Evolutionary conservation across 1,140 invertebrate genomes (phyloP).

Genomic region (Andricus grossulariae): DNA sequence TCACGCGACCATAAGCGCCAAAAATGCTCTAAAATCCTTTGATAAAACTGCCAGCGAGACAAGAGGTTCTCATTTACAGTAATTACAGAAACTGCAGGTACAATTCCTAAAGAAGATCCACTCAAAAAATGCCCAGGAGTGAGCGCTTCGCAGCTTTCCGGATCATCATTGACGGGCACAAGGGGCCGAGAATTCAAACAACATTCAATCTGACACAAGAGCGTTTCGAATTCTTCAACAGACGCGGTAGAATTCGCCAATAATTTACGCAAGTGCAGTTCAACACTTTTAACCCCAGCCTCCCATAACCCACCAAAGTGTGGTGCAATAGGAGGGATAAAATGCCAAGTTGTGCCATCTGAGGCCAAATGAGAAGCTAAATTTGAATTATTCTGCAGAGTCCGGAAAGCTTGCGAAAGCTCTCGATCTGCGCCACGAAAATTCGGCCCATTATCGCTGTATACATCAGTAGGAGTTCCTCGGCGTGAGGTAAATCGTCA

Average conservation of each 20-base stretch:
- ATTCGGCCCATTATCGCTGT: no score
- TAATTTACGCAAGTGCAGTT: slow-evolving; percentile 41
- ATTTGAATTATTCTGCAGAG: slow-evolving; percentile 38
- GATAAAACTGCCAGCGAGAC: slow-evolving; percentile 31
- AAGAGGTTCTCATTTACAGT: slow-evolving; percentile 7
- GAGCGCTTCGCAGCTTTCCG: not conserved
- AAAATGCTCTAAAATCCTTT: slow-evolving; percentile 5
- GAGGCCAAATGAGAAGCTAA: no score
- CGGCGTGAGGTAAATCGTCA: slow-evolving; percentile 30
- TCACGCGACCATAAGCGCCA: slow-evolving; percentile 33
- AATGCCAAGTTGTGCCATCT: no score
- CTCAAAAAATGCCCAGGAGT: slow-evolving; percentile 59
- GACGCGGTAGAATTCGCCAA: slow-evolving; percentile 41
- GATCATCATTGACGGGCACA: slow-evolving; percentile 37
- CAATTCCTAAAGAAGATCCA: slow-evolving; percentile 37
- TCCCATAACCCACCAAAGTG: no score
- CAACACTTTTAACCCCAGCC: no score
- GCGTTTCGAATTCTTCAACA: slow-evolving; percentile 47
- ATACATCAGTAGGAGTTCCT: not conserved
- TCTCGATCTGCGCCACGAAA: no score
- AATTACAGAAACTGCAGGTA: slow-evolving; percentile 25
- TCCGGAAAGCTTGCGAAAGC: no score
- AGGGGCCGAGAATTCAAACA: slow-evolving; percentile 53
- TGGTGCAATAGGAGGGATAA: no score
- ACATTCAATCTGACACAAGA: slow-evolving; percentile 46